Conservation (phyloP, 2,797 vertebrate species). For the Hapalemur alaotrensis region DNA sequence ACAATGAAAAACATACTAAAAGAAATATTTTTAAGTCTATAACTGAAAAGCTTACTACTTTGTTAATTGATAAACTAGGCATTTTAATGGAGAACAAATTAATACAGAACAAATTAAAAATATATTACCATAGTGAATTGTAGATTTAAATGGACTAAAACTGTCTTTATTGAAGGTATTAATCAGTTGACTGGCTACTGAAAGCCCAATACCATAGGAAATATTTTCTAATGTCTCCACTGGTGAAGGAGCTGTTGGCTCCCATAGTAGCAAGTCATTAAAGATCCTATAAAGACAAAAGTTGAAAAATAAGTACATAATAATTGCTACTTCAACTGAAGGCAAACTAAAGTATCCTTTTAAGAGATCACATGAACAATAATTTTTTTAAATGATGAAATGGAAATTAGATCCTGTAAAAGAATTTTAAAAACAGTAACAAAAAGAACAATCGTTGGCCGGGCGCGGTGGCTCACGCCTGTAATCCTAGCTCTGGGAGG, state of each 20-base stretch:
- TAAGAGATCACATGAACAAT: not conserved
- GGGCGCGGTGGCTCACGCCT: no score
- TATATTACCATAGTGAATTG: conserved; percentile 92
- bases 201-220: conserved; percentile 95
- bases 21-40: conserved; percentile 22
- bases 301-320: not conserved
- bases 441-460: no score
- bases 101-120: conserved; percentile 63
- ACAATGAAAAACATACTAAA: not conserved
- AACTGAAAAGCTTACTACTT: not conserved
- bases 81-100: conserved; percentile 51
- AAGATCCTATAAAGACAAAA: conserved; percentile 90
- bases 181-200: conserved; percentile 98
- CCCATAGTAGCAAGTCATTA: conserved; percentile 97
- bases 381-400: not conserved
- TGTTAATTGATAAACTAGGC: not conserved
- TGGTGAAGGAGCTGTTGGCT: conserved; percentile 97
- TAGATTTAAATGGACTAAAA: conserved; percentile 94
- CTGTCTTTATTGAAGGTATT: conserved; percentile 97
- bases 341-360: not conserved
- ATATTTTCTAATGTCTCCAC: conserved; percentile 97
- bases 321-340: accelerated
- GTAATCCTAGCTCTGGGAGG: no score
- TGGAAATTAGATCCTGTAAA: conserved; percentile 13
- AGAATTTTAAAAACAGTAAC: not conserved